Evolutionary conservation across 2,797 vertebrate genomes (phyloP).

Genomic region (Acanthurus lineatus): DNA sequence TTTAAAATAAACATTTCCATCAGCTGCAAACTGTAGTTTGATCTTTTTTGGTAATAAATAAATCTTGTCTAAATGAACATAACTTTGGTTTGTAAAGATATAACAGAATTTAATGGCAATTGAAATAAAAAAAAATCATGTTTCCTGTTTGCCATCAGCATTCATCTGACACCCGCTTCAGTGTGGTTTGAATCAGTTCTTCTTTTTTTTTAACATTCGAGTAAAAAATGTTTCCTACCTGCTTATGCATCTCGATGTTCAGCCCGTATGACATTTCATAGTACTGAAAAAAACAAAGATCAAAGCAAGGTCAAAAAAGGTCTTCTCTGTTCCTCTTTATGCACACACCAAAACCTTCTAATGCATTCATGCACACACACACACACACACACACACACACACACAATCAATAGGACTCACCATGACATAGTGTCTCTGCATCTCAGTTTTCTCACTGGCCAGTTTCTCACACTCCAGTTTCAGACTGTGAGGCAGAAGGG

Average conservation of each 20-base stretch:
- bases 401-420: conserved; percentile 84
- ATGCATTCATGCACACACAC: background rate
- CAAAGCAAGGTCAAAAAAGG: conserved; percentile 67
- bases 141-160: background rate
- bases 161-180: background rate
- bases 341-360: conserved; percentile 23
- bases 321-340: conserved; percentile 39
- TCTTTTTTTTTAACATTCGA: conserved; percentile 7
- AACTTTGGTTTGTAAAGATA: background rate
- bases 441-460: conserved; percentile 97
- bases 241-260: conserved; percentile 99
- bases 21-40: background rate
- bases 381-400: background rate
- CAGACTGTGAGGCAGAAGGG: conserved; percentile 84
- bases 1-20: background rate
- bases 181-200: conserved; percentile 7
- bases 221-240: conserved; percentile 84
- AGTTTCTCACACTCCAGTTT: conserved; percentile 98
- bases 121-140: conserved; percentile 1
- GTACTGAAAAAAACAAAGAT: conserved; percentile 86
- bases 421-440: conserved; percentile 99
- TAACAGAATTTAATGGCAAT: background rate
- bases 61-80: conserved; percentile 8
- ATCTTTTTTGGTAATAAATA: background rate
- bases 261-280: conserved; percentile 98